Percentiles rank a stretch among this genome's conserved stretches.
phyloP scores from a whole-genome alignment of 2,888 invertebrate genomes.

The Dicyrtomina minuta region DNA sequence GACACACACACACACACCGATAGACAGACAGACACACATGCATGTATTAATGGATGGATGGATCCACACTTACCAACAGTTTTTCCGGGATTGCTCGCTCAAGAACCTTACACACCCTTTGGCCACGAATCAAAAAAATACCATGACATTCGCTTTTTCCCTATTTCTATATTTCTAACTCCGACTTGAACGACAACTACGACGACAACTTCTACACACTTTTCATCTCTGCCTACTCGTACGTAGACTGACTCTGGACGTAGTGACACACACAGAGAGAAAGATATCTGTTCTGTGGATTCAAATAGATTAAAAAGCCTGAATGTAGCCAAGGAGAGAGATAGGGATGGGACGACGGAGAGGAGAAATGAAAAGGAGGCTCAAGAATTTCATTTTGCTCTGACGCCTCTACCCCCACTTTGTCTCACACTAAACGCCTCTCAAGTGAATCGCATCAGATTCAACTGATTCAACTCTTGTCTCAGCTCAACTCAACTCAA shows the following conservation, averaged over 20 bases:
- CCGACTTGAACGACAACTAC: neutral
- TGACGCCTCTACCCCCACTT: slow-evolving; percentile 6
- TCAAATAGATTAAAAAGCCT: neutral
- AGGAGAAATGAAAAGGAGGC: neutral
- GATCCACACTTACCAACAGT: slow-evolving; percentile 17
- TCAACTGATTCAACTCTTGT: neutral
- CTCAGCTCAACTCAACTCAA: too few relatives aligned
- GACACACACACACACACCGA: neutral
- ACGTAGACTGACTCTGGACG: neutral
- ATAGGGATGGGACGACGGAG: neutral
- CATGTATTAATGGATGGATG: slow-evolving; percentile 36
- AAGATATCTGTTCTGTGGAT: slow-evolving; percentile 1
- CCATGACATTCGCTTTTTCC: slow-evolving; percentile 1
- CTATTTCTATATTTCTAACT: neutral
- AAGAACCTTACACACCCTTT: slow-evolving; percentile 11
- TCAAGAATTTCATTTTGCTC: slow-evolving; percentile 37
- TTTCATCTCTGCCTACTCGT: neutral
- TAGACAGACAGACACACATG: neutral
- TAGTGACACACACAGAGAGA: neutral
- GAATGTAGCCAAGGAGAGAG: neutral
- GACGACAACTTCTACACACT: neutral
- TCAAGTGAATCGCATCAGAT: slow-evolving; percentile 14
- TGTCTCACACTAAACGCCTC: slow-evolving; percentile 2
- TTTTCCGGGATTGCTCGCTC: neutral
- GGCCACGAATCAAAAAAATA: slow-evolving; percentile 5